phyloP scores from a whole-genome alignment of 1,140 invertebrate genomes.

The Neoseiulus cucumeris region DNA sequence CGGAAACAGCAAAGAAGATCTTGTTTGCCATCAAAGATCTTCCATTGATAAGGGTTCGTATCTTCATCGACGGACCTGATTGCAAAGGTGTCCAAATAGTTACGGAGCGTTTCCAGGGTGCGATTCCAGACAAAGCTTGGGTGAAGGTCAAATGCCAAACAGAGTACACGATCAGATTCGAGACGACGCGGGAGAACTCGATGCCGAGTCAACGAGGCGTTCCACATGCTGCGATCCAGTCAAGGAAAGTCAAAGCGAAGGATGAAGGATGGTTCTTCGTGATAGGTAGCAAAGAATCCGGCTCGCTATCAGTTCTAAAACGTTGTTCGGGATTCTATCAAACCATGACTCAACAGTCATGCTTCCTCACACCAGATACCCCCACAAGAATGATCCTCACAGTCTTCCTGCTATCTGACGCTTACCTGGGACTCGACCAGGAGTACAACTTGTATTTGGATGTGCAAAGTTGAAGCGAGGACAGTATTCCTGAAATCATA shows the following conservation, averaged over 20 bases:
- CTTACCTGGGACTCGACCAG: conserved; percentile 83
- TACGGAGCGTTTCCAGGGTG: conserved; percentile 7
- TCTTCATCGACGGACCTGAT: neutral
- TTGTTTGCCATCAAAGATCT: conserved; percentile 27
- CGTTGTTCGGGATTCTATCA: conserved; percentile 35
- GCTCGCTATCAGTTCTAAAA: conserved; percentile 69
- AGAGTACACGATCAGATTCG: conserved; percentile 46
- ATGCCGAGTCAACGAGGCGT: conserved; percentile 11
- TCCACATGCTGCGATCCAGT: conserved; percentile 41
- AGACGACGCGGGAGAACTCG: conserved; percentile 22
- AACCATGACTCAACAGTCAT: conserved; percentile 27
- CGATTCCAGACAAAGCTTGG: conserved; percentile 27
- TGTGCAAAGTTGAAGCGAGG: no score
- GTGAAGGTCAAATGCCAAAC: conserved; percentile 41
- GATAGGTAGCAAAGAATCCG: conserved; percentile 44
- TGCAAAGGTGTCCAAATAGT: neutral
- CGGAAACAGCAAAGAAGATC: conserved; percentile 34
- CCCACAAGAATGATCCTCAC: conserved; percentile 45
- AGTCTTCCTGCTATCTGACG: conserved; percentile 76
- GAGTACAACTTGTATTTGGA: conserved; percentile 44
- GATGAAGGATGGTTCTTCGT: conserved; percentile 88
- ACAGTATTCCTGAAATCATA: no score
- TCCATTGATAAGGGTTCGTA: conserved; percentile 17
- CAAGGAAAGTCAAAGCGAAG: conserved; percentile 72
- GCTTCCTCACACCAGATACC: conserved; percentile 40